Evolutionary conservation across 2,888 invertebrate species (phyloP).

Genomic region (Acanthosepion esculentum): DNA sequence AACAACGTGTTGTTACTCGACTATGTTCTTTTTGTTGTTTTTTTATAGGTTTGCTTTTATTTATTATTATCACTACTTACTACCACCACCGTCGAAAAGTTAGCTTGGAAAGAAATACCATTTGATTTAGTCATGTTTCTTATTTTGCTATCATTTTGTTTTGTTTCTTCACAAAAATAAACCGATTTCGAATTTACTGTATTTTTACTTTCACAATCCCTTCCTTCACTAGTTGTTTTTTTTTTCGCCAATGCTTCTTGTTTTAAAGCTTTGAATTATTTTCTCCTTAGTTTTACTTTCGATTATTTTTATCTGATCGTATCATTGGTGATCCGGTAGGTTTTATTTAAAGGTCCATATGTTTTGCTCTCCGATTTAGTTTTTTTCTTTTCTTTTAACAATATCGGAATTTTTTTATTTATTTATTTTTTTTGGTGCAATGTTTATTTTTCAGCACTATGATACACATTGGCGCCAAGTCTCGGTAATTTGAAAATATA

Average conservation of each 20-base stretch:
- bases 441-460: background rate
- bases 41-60: background rate
- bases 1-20: background rate
- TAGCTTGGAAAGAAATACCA: background rate
- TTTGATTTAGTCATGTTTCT: background rate
- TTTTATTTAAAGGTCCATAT: background rate
- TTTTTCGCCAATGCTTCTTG: background rate
- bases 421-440: background rate
- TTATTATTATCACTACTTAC: background rate
- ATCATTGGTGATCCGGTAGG: background rate
- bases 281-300: background rate
- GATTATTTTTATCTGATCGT: background rate
- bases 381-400: background rate
- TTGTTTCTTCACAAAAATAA: background rate
- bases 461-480: background rate
- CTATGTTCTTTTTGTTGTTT: background rate
- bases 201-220: slow-evolving; percentile 20
- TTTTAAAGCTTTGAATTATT: background rate
- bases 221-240: background rate
- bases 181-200: background rate
- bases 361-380: background rate
- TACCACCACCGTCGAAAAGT: background rate
- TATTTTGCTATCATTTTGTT: background rate
- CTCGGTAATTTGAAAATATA: background rate
- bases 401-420: background rate